Evolutionary conservation across 2,797 vertebrate genomes (phyloP), one percentile per base, ranked within the genome.

Genomic region (Tragelaphus oryx): DNA sequence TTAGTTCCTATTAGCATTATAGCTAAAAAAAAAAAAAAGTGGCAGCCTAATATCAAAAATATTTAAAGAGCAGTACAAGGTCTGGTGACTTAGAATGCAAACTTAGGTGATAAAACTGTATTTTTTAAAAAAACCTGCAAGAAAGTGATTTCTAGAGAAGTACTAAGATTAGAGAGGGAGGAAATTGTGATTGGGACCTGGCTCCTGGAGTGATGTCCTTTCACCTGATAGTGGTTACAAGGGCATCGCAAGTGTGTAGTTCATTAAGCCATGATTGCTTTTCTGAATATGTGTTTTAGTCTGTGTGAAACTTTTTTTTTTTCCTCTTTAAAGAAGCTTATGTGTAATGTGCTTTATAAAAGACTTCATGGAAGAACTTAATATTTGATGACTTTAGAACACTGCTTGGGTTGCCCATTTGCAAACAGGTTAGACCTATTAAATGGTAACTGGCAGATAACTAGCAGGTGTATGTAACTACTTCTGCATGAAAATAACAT

Each of bases 241-340:
- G 68, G 20, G 87, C 65, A 9, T 33, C 37, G 12, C 93, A 91
- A 46, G 76, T 7, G 30, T 89, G 8, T 94, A 83, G 92, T 92
- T 84, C 18, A 74, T 59, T 78, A 92, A 88, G 41, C 20, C 59
- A 50, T 76, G 26, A 89, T n/a, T 93, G 78, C 57, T 84, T 95
- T 68, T 80, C 60, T 84, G 22, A 90, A 54, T 82, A 16, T 95
- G 37, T 81, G 48, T 96, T 96, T 90, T 82, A 86, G 90, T 97
- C 95, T 86, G 48, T 30, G 7, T 96, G 44, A 57, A 84, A 93
- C 6, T 80, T 95, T 79, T 52, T 71, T 41, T 26, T 14, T 22
- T 65, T n/a, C n/a, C 37, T 68, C 85, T 94, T 79, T 44, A 6
- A 93, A 96, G 74, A 84, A 74, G 10, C 5, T 26, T 59, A 0